Evolutionary conservation across 1,140 invertebrate species (phyloP).

Genomic region (Heliconius nattereri): DNA sequence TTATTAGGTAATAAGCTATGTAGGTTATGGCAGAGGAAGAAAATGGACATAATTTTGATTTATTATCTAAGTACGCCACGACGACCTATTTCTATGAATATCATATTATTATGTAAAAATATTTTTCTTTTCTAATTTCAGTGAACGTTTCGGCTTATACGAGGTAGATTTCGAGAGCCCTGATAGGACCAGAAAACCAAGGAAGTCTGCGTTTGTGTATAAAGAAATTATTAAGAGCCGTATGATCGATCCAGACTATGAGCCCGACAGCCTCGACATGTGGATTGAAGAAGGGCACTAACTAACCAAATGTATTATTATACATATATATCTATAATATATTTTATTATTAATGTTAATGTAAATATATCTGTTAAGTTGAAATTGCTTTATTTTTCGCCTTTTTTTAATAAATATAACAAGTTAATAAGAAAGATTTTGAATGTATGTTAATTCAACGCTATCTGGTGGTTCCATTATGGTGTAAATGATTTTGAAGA

Average conservation of each 20-base stretch:
- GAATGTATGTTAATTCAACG: too few relatives aligned
- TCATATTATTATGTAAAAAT: too few relatives aligned
- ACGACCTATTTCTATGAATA: too few relatives aligned
- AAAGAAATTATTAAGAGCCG: constrained; percentile 79
- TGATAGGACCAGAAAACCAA: constrained; percentile 83
- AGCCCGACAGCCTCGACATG: constrained; percentile 49
- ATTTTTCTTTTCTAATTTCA: constrained; percentile 54
- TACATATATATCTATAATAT: neutral
- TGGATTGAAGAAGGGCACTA: constrained; percentile 39
- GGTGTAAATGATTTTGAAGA: too few relatives aligned
- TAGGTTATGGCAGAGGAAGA: too few relatives aligned
- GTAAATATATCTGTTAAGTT: neutral
- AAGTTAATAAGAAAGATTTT: too few relatives aligned
- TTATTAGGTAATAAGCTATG: too few relatives aligned
- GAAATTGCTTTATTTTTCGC: too few relatives aligned
- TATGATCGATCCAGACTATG: constrained; percentile 51
- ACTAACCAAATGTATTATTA: neutral
- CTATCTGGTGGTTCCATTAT: too few relatives aligned
- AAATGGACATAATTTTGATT: too few relatives aligned
- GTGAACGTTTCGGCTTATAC: constrained; percentile 87
- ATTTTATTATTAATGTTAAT: neutral
- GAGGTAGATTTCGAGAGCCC: constrained; percentile 87
- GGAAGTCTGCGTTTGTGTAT: constrained; percentile 85
- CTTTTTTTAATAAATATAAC: too few relatives aligned
- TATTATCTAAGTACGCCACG: too few relatives aligned